These are phyloP conservation scores for Strix uralensis DNA, from an alignment of 2,113 vertebrate species.

Conservation along the genomic window DNA sequence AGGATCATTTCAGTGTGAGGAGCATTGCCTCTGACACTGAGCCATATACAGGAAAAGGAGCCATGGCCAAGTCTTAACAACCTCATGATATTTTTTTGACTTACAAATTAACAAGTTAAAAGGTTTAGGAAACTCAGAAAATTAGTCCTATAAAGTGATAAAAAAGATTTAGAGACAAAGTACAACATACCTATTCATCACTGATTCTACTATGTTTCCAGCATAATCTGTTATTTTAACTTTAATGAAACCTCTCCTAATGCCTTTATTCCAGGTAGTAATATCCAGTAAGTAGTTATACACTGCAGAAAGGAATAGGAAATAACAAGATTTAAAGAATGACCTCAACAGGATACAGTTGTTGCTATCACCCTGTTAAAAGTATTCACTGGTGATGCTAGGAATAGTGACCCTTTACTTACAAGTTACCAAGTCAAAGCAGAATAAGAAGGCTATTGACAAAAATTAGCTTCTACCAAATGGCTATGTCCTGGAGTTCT, in stretches of 20 bases:
- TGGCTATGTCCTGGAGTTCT: not conserved
- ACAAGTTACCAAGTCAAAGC: not conserved
- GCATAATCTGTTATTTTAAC: slow-evolving; percentile 73
- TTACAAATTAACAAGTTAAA: not conserved
- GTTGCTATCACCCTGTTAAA: not conserved
- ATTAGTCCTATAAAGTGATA: not conserved
- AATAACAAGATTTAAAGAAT: not conserved
- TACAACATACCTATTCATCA: slow-evolving; percentile 77
- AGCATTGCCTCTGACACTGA: not conserved
- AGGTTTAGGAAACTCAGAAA: not conserved
- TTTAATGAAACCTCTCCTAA: slow-evolving; percentile 77
- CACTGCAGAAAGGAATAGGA: slow-evolving; percentile 64
- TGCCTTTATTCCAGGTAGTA: slow-evolving; percentile 79
- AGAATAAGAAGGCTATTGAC: not conserved
- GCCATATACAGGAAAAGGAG: not conserved
- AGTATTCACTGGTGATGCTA: not conserved
- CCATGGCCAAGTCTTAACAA: not conserved
- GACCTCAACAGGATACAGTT: not conserved
- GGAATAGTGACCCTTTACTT: not conserved
- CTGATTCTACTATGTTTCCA: slow-evolving; percentile 68
- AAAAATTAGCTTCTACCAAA: not conserved
- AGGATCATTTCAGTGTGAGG: not conserved
- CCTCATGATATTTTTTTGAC: not conserved
- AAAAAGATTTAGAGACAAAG: not conserved
- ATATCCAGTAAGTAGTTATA: slow-evolving; percentile 81